Percentiles rank a stretch among this genome's conserved stretches.
Evolutionary conservation across 2,797 vertebrate genomes (phyloP).

Genomic region (Gadopsis marmoratus): DNA sequence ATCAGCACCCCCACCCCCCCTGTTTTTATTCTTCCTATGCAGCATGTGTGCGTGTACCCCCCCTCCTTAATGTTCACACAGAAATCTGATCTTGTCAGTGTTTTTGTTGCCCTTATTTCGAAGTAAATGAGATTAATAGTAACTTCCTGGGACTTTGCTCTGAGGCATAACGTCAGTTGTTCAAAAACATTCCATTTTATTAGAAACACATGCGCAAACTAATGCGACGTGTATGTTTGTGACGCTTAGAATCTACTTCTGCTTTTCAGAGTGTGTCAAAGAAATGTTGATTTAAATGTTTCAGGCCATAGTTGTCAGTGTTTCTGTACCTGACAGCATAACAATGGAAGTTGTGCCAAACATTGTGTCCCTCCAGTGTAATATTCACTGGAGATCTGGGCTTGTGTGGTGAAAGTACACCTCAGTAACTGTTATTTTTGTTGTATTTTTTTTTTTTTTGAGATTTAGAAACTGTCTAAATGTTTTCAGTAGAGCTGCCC

Average conservation of each 20-base stretch:
- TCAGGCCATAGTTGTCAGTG: not conserved
- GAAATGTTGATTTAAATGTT: slow-evolving; percentile 6
- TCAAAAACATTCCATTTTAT: not conserved
- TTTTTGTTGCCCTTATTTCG: not conserved
- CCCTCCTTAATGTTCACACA: slow-evolving; percentile 8
- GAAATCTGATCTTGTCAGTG: not conserved
- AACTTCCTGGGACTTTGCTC: slow-evolving; percentile 9
- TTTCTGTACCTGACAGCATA: not conserved
- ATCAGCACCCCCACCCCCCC: slow-evolving; percentile 5
- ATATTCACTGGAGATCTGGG: not conserved
- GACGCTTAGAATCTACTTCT: not conserved
- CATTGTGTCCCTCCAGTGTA: not conserved
- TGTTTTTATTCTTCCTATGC: slow-evolving; percentile 32
- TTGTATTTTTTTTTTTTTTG: too few species aligned
- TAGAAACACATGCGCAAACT: not conserved
- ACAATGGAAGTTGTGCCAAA: not conserved
- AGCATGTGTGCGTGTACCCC: not conserved
- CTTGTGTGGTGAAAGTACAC: not conserved
- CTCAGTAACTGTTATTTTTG: too few species aligned
- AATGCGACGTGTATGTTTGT: not conserved
- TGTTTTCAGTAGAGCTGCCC: slow-evolving; percentile 14
- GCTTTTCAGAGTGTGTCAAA: not conserved
- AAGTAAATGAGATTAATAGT: not conserved
- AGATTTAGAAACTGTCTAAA: not conserved
- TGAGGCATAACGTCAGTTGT: not conserved